A percentile compares a stretch with the other conserved stretches of the same genome.
Evolutionary conservation across 1,140 invertebrate genomes (phyloP).

Genomic region (Subanguina moxae): DNA sequence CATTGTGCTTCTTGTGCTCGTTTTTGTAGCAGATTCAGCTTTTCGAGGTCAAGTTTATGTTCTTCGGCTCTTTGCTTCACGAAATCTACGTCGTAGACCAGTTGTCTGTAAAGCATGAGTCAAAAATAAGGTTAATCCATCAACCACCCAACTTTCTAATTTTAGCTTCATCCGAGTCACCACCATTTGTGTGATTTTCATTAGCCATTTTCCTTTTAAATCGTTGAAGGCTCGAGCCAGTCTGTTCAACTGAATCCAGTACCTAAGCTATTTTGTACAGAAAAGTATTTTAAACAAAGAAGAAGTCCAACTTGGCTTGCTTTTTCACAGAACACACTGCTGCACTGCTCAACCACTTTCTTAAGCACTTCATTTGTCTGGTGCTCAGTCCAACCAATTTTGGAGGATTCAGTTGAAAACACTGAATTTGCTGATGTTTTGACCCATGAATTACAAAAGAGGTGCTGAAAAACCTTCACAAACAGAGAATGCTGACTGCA

Average conservation of each 20-base stretch:
- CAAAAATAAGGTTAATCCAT: neutral
- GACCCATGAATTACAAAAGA: no score
- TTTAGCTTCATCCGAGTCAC: constrained; percentile 36
- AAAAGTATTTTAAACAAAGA: constrained; percentile 12
- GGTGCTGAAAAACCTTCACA: constrained; percentile 22
- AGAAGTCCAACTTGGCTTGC: constrained; percentile 28
- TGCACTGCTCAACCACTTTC: constrained; percentile 9
- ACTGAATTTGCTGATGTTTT: no score
- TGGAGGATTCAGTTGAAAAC: constrained; percentile 9
- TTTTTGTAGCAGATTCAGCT: neutral
- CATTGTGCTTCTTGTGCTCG: constrained; percentile 6
- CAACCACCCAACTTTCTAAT: constrained; percentile 7
- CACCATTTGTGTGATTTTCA: constrained; percentile 16
- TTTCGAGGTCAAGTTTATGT: neutral
- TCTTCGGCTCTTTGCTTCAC: constrained; percentile 19
- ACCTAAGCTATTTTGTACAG: constrained; percentile 28
- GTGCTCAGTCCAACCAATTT: constrained; percentile 27
- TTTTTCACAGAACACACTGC: constrained; percentile 27
- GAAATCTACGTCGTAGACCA: constrained; percentile 18
- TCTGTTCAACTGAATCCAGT: constrained; percentile 42
- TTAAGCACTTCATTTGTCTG: constrained; percentile 9
- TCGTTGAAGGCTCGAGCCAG: constrained; percentile 38
- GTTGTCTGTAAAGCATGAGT: neutral
- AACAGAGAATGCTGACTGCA: constrained; percentile 28
- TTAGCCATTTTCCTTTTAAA: constrained; percentile 33